These are phyloP conservation scores for Drosophila sproati DNA, from an alignment of 1,140 invertebrate genomes.

Conservation along the genomic window DNA sequence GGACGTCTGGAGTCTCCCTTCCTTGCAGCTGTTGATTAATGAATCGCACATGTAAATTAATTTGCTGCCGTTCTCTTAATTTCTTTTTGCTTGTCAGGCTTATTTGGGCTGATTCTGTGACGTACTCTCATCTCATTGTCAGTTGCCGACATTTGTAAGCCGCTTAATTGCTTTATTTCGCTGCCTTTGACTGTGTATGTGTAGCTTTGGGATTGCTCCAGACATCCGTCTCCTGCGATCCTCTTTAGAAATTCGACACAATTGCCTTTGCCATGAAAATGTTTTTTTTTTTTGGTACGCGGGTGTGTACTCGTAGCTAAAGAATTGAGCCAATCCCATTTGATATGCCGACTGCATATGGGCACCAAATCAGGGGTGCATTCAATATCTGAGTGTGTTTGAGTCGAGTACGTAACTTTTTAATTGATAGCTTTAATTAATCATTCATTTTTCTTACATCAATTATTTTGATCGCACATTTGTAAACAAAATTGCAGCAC, in stretches of 20 bases:
- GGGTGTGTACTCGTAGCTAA: conserved; percentile 7
- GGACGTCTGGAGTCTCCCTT: not conserved
- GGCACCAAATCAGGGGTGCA: not conserved
- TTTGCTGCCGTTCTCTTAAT: conserved; percentile 78
- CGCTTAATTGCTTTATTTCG: conserved; percentile 81
- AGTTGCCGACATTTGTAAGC: conserved; percentile 77
- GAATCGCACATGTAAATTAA: conserved; percentile 82
- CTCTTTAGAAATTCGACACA: conserved; percentile 42
- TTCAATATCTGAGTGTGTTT: not conserved
- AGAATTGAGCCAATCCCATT: conserved; percentile 33
- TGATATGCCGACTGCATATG: conserved; percentile 2
- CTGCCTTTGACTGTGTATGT: conserved; percentile 52
- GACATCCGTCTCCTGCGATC: not conserved
- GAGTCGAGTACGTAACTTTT: not conserved
- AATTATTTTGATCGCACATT: not conserved
- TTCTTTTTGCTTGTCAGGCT: conserved; percentile 73
- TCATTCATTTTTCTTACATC: not conserved
- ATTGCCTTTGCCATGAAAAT: conserved; percentile 71
- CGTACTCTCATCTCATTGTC: conserved; percentile 42
- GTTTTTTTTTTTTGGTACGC: conserved; percentile 43
- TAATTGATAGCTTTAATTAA: too few relatives aligned
- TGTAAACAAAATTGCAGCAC: too few relatives aligned
- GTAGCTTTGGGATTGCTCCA: conserved; percentile 5
- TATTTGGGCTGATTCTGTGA: conserved; percentile 49
- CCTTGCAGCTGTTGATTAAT: conserved; percentile 65